These are phyloP conservation scores for Ambastaia sidthimunki DNA, from an alignment of 2,797 vertebrate species.

Conservation along the genomic window DNA sequence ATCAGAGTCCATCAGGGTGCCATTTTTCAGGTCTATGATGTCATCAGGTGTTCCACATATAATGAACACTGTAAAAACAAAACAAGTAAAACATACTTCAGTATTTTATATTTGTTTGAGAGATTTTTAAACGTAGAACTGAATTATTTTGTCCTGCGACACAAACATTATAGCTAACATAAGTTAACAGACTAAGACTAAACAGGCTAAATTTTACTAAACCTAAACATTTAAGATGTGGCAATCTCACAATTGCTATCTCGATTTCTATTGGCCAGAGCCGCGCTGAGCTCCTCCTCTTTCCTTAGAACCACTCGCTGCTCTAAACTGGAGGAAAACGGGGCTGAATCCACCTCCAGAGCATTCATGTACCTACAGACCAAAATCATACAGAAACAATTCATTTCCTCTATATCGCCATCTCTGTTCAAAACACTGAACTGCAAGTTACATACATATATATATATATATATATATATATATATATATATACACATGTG, in stretches of 20 bases:
- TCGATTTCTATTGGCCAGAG: slow-evolving; percentile 53
- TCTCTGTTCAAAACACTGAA: too few relatives aligned
- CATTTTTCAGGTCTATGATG: slow-evolving; percentile 68
- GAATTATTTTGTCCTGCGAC: not conserved
- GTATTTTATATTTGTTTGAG: not conserved
- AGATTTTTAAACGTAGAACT: not conserved
- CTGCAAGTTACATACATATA: too few relatives aligned
- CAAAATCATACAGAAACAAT: too few relatives aligned
- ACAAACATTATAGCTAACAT: not conserved
- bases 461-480: too few relatives aligned
- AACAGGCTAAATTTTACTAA: not conserved
- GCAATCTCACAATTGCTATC: slow-evolving; percentile 74
- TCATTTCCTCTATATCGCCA: too few relatives aligned
- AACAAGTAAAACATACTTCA: not conserved
- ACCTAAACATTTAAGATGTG: not conserved
- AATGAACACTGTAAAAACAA: slow-evolving; percentile 83
- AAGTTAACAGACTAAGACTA: not conserved
- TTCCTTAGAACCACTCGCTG: slow-evolving; percentile 60
- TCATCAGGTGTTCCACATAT: slow-evolving; percentile 83
- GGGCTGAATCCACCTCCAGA: slow-evolving; percentile 75
- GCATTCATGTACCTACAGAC: slow-evolving; percentile 89
- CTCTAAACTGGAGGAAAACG: slow-evolving; percentile 69
- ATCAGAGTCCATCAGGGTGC: slow-evolving; percentile 58
- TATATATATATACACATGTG: not conserved
- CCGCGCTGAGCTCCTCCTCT: slow-evolving; percentile 33